Evolutionary conservation across 2,888 invertebrate species (phyloP), one percentile per base, ranked within the genome.

Genomic region (Tetragonula carbonaria): DNA sequence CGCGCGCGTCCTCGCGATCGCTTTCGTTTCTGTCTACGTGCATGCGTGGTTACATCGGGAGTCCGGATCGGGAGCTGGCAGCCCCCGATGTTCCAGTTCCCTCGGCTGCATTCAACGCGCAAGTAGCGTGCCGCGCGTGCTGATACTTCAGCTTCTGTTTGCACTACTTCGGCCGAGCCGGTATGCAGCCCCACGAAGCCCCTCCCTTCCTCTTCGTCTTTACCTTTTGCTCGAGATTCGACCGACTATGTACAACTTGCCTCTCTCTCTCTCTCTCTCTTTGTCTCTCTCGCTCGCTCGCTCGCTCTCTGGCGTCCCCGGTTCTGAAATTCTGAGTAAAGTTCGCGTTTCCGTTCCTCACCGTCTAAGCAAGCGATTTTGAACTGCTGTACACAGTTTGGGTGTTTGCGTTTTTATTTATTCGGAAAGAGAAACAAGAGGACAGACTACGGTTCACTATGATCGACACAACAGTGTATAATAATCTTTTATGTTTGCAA

Each of bases 121-220:
- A 85, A 89, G 89, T 88, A 88, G 90, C 90, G 89, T 91, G 90
- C 91, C 90, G 77, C 62, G 86, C 88, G 89, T 89, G 90, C 91
- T 90, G 85, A 88, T 86, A 89, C 91, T 91, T 88, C 86, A 87
- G 90, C 86, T 89, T 91, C 91, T 89, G 91, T 90, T 91, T 91
- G 90, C 88, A 86, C 91, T 89, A 90, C 90, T 90, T 90, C 81
- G 87, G 84, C 78, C 76, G 53, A 75, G 74, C 74, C 18, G 87
- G 89, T 86, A 90, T 90, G 90, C 87, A 51, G 81, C 65, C 65
- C 81, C 81, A 67, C 81, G 63, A 66, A 2, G 72, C 8, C 28
- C 28, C 28, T 28, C 68, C 70, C 33, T 80, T 73, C 76, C 63
- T 84, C 74, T 80, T 74, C 72, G 50, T 71, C 73, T 59, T 74